phyloP scores from a whole-genome alignment of 2,888 invertebrate species.

The Oxytorus armatus region DNA sequence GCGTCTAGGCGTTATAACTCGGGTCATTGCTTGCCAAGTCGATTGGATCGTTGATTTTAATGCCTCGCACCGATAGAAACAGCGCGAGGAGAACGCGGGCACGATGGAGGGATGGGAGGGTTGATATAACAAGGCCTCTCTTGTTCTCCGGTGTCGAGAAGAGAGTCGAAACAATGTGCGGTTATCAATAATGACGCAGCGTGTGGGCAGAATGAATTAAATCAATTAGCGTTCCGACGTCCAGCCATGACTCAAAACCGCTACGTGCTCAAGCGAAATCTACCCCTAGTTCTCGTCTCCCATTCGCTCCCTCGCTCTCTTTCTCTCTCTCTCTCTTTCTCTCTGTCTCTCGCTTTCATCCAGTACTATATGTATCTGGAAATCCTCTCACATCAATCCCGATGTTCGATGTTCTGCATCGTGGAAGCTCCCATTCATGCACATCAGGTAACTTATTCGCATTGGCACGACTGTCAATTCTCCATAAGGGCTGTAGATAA shows the following conservation, averaged over 20 bases:
- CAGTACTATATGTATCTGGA: constrained; percentile 15
- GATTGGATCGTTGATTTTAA: constrained; percentile 79
- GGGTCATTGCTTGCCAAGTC: constrained; percentile 77
- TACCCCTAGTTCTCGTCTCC: not conserved
- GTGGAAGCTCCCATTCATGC: constrained; percentile 49
- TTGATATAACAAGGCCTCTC: not conserved
- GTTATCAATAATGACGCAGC: constrained; percentile 78
- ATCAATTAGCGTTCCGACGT: constrained; percentile 76
- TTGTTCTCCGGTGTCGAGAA: constrained; percentile 22
- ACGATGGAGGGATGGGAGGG: constrained; percentile 5
- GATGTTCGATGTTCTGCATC: constrained; percentile 43
- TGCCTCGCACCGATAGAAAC: constrained; percentile 69
- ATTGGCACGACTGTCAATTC: constrained; percentile 43
- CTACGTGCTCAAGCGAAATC: constrained; percentile 45
- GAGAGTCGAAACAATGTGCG: constrained; percentile 51
- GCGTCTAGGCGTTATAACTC: constrained; percentile 71
- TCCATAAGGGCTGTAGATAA: constrained; percentile 30
- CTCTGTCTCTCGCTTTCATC: not conserved
- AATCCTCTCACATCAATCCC: constrained; percentile 50
- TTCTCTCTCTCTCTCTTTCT: constrained; percentile 17
- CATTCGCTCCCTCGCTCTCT: not conserved
- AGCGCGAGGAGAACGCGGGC: constrained; percentile 7
- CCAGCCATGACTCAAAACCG: constrained; percentile 69
- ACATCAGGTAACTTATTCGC: constrained; percentile 53
- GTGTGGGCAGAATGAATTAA: constrained; percentile 78